Evolutionary conservation across 2,888 invertebrate genomes (phyloP).

Genomic region (Fissipunctia ypsillon): DNA sequence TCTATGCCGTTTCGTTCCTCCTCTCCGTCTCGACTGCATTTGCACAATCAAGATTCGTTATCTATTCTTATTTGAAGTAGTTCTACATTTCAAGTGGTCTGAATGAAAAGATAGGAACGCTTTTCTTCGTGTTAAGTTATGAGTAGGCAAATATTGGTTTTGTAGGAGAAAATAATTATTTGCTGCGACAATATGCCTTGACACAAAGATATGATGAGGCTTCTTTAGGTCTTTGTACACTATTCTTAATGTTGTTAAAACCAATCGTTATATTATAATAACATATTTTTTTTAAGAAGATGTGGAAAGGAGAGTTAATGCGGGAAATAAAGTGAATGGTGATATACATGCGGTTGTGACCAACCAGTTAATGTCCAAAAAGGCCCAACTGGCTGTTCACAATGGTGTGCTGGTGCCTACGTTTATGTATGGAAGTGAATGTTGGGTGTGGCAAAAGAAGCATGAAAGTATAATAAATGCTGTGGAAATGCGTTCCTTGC

Average conservation of each 20-base stretch:
- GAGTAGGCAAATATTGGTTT: conserved; percentile 16
- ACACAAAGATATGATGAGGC: background rate
- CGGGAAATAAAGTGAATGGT: no score
- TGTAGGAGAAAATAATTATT: background rate
- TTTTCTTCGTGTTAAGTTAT: conserved; percentile 18
- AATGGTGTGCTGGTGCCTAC: no score
- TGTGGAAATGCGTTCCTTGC: no score
- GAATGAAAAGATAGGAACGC: conserved; percentile 6
- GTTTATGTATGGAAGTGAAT: no score
- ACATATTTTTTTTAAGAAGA: no score
- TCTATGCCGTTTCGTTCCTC: conserved; percentile 27
- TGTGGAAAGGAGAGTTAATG: no score
- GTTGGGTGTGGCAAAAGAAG: no score
- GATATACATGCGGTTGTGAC: no score
- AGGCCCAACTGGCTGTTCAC: no score
- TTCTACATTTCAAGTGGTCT: conserved; percentile 36
- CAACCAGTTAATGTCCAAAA: no score
- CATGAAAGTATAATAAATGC: no score
- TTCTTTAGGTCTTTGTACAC: background rate
- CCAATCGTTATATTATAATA: background rate
- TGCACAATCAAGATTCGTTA: conserved; percentile 50
- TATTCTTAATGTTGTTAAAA: background rate
- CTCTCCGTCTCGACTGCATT: conserved; percentile 44
- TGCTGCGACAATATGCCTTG: background rate
- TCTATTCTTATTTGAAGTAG: conserved; percentile 49